Base-by-base conservation (phyloP, 2,797 vertebrate species). In the Choloepus didactylus region DNA sequence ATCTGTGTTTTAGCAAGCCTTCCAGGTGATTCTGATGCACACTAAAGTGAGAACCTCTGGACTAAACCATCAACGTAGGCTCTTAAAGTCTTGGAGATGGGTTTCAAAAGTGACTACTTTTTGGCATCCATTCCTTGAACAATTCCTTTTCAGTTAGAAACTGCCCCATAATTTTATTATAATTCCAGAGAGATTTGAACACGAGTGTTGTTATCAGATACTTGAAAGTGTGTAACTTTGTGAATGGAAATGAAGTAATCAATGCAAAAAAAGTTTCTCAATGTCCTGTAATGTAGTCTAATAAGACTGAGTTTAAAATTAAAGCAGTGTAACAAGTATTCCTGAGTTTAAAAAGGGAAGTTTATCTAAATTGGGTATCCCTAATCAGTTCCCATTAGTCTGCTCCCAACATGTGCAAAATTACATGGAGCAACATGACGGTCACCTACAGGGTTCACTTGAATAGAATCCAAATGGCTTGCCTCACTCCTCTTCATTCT, bases 101-200 rank as follows among this genome's bases (percentile, higher is more conserved):
- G 27, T 81, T 46, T 76, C 70, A 16, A 49, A 72, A 92, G 8
- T 44, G 89, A 76, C 25, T 69, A 31, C 73, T 96, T 86, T 82
- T 67, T 85, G 67, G 70, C 31, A 66, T 69, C 21, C 16, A 77
- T 59, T 38, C 44, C 29, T 87, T 46, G 19, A 72, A 80, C 69
- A 75, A 51, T 27, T 86, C 46, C 72, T 93, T 93, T 88, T 35
- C n/a, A 9, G 6, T 64, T 84, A 93, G 81, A 97, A 89, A 94
- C 6, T 2, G 79, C 46, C 11, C 51, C 31, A 1, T 86, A 10
- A 67, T 91, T 72, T 62, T 49, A 86, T 64, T 67, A 31, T 59
- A 76, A 91, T 60, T 75, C 69, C 77, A 72, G 44, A 96, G 73
- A 80, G 60, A 76, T 23, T 29, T 91, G 83, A 76, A 94, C 87